phyloP scores from a whole-genome alignment of 2,888 invertebrate species.

The Hypsopygia costalis region DNA sequence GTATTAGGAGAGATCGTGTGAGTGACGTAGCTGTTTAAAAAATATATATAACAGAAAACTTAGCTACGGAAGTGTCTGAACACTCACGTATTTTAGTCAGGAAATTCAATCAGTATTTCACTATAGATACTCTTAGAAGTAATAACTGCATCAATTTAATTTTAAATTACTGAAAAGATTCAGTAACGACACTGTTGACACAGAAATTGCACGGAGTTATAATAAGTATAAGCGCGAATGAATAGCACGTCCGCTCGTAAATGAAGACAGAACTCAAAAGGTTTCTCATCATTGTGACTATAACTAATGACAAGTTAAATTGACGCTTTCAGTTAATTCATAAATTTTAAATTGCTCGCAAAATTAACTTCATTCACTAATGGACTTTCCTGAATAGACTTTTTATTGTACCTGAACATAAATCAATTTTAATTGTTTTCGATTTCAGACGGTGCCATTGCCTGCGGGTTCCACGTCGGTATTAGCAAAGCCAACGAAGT shows the following conservation, averaged over 20 bases:
- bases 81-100: too few species aligned
- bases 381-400: conserved; percentile 25
- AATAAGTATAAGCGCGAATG: conserved; percentile 35
- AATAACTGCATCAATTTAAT: too few species aligned
- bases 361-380: conserved; percentile 27
- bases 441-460: conserved; percentile 84
- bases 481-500: conserved; percentile 93
- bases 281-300: conserved; percentile 58
- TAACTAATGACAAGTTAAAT: conserved; percentile 54
- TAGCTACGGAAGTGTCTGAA: too few species aligned
- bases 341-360: conserved; percentile 30
- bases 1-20: too few species aligned
- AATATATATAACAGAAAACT: too few species aligned
- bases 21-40: too few species aligned
- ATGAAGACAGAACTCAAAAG: conserved; percentile 40
- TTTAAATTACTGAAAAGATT: conserved; percentile 11
- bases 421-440: conserved; percentile 35
- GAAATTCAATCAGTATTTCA: too few species aligned
- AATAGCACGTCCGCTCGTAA: conserved; percentile 42
- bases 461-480: conserved; percentile 85
- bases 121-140: too few species aligned
- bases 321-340: conserved; percentile 40
- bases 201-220: conserved; percentile 36
- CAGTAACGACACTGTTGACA: conserved; percentile 43
- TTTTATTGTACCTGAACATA: conserved; percentile 14